Conservation (phyloP, 35 echinoderm and acorn worm species). For the Heliocidaris tuberculata region DNA sequence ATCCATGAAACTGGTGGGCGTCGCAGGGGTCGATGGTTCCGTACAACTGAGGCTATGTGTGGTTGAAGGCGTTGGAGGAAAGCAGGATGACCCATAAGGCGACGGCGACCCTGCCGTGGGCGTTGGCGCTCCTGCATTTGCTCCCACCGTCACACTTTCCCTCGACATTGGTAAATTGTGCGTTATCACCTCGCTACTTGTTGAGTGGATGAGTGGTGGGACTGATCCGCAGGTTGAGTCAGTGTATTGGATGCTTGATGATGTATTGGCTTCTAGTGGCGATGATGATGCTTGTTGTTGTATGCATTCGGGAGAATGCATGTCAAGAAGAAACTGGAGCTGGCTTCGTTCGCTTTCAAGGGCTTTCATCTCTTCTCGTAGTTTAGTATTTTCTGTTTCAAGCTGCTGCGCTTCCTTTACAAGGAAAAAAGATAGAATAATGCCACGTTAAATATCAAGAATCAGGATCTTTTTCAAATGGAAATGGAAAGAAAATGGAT, state of each 20-base stretch:
- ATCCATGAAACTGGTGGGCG: slow-evolving; percentile 19
- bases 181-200: not conserved
- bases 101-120: not conserved
- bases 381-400: slow-evolving; percentile 34
- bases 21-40: slow-evolving; percentile 33
- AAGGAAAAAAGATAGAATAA: not conserved
- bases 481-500: no score
- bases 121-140: not conserved
- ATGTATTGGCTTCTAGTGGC: not conserved
- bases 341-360: slow-evolving; percentile 41
- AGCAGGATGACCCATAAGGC: not conserved
- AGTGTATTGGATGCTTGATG: not conserved
- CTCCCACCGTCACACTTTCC: not conserved
- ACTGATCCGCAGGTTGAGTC: not conserved
- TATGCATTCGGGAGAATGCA: slow-evolving; percentile 49
- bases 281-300: not conserved
- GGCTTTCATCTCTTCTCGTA: slow-evolving; percentile 41
- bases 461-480: not conserved
- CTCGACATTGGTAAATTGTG: not conserved
- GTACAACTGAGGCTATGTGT: slow-evolving; percentile 21
- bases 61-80: slow-evolving; percentile 28
- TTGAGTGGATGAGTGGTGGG: not conserved
- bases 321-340: slow-evolving; percentile 45
- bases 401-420: slow-evolving; percentile 50
- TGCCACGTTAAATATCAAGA: not conserved